Base-by-base conservation (phyloP, 2,888 invertebrate species). In the Nematopogon swammerdamellus region DNA sequence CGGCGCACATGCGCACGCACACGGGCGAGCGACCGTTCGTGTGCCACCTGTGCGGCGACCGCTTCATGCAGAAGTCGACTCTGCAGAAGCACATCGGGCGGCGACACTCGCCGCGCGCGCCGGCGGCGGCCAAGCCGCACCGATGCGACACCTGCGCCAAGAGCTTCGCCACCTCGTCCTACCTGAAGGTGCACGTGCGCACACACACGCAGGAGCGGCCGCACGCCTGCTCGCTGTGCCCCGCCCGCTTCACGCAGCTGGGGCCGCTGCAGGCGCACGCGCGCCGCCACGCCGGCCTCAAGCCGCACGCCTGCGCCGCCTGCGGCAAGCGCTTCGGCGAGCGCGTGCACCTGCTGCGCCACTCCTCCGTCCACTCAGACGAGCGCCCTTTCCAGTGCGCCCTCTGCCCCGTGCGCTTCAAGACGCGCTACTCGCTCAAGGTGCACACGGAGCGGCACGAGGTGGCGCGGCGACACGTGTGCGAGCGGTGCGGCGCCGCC, bases 201-300 rank as follows among this genome's bases (percentile, higher is more conserved):
- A 44, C 50, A 10, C 56, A 56, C 46, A 54, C 56, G 3, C 48
- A 44, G 14, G 54, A 56, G 36, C 53, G 50, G 18, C 54, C 56
- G 3, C 53, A 54, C 46, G 36, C 53, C 30, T 56, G 56, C 29
- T 30, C 52, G 1, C 42, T 49, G 19, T 56, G 56, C 48, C 48
- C 52, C 14, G 45, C 43, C 18, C n/a, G 49, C 10, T 56, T 56
- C 45, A 29, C 50, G 2, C 53, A 50, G 14, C 44, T 19, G n/a
- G 47, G 46, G 8, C 46, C 52, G 2, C 36, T 51, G 6, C 49
- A 47, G 18, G 47, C 44, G 25, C 47, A 47, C 47, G 6, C 16
- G 4, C 47, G 47, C 2, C 19, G 18, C 8, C 47, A 47, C 19
- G 6, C 36, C 8, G 47, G 47, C 5, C 20, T 19, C 11, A 8